Conservation (phyloP, 92 coral and sea anemone genomes). For the Zoanthus sansibaricus region DNA sequence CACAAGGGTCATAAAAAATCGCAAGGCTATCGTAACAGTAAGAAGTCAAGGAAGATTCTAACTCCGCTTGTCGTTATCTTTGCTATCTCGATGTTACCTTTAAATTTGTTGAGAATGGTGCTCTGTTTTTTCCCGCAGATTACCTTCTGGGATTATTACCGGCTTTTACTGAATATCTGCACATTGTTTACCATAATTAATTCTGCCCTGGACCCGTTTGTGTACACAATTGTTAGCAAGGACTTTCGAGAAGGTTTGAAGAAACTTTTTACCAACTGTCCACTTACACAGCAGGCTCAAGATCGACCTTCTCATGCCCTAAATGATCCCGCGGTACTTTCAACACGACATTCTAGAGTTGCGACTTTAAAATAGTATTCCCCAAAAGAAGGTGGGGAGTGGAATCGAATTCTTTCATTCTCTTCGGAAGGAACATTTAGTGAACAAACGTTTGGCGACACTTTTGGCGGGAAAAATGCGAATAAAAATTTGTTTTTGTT, state of each 20-base stretch:
- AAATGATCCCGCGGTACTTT: neutral
- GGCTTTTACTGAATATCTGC: conserved; percentile 28
- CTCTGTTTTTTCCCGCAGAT: conserved; percentile 4
- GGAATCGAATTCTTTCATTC: too few species aligned
- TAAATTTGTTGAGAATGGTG: conserved; percentile 11
- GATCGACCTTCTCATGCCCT: neutral
- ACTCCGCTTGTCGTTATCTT: conserved; percentile 36
- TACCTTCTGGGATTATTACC: neutral
- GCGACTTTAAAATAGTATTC: too few species aligned
- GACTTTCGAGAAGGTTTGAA: conserved; percentile 33
- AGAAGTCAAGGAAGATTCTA: conserved; percentile 33
- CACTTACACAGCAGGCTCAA: neutral
- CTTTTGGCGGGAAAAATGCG: too few species aligned
- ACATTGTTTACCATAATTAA: conserved; percentile 31
- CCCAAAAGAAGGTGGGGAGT: too few species aligned
- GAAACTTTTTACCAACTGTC: neutral
- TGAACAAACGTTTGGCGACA: too few species aligned
- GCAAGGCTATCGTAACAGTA: conserved; percentile 33
- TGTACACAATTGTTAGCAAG: conserved; percentile 31
- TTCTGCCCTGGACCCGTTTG: conserved; percentile 37
- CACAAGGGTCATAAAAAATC: neutral
- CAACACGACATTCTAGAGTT: neutral
- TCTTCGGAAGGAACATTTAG: too few species aligned
- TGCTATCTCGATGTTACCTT: conserved; percentile 37
- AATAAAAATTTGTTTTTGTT: too few species aligned